phyloP scores from a whole-genome alignment of 2,113 vertebrate species.

The Phylloscopus trochilus region DNA sequence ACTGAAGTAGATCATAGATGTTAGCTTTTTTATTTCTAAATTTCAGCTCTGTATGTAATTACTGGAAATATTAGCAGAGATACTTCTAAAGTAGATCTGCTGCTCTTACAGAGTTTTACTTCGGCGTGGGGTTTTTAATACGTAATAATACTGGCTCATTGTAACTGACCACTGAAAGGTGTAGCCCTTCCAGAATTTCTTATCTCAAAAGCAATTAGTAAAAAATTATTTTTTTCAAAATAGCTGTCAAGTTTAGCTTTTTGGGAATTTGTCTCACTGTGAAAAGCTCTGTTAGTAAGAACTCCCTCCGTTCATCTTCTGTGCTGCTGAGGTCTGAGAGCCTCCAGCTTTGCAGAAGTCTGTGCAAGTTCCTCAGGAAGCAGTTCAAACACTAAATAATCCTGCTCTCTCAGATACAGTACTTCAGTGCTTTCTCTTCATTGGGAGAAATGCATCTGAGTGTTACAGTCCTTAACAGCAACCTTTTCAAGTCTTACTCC shows the following conservation, averaged over 20 bases:
- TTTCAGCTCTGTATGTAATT: background rate
- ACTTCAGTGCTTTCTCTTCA: background rate
- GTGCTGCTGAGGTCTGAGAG: background rate
- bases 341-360: background rate
- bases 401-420: background rate
- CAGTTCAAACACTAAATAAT: background rate
- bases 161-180: background rate
- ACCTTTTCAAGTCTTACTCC: background rate
- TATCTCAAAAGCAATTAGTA: background rate
- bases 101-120: background rate
- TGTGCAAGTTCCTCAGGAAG: background rate
- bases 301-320: background rate
- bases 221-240: background rate
- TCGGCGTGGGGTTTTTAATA: fast-evolving
- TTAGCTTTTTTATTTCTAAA: background rate
- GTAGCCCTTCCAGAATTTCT: background rate
- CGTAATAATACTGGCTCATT: background rate
- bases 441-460: background rate
- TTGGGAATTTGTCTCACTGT: background rate
- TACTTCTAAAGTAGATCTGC: background rate
- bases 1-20: background rate
- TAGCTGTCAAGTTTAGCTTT: background rate
- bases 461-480: background rate
- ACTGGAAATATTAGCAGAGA: background rate
- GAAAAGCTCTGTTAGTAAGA: background rate